phyloP scores from a whole-genome alignment of 2,888 invertebrate species.

The Protodeltote pygarga region DNA sequence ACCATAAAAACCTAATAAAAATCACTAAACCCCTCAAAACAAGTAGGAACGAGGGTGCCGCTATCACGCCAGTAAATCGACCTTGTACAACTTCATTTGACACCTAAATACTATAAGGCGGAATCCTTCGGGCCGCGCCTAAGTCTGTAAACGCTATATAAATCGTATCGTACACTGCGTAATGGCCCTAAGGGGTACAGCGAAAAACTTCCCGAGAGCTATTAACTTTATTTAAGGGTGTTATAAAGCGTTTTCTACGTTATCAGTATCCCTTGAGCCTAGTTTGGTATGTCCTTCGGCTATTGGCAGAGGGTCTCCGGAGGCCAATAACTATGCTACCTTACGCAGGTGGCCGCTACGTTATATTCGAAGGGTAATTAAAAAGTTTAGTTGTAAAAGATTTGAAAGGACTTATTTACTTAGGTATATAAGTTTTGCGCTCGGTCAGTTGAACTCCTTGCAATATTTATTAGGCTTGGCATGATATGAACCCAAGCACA shows the following conservation, averaged over 20 bases:
- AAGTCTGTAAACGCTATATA: conserved; percentile 81
- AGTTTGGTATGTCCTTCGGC: conserved; percentile 71
- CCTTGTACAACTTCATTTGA: conserved; percentile 74
- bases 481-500: too few species aligned
- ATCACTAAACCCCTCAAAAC: conserved; percentile 45
- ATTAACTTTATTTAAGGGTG: conserved; percentile 85
- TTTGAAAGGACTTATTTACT: conserved; percentile 29
- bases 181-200: conserved; percentile 80
- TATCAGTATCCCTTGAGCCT: conserved; percentile 78
- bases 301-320: conserved; percentile 63
- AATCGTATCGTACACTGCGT: conserved; percentile 80
- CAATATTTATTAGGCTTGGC: conserved; percentile 17
- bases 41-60: conserved; percentile 51
- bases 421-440: conserved; percentile 12
- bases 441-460: conserved; percentile 10
- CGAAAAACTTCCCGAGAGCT: conserved; percentile 82
- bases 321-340: conserved; percentile 53
- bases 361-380: conserved; percentile 50
- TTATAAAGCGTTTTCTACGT: conserved; percentile 83
- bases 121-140: conserved; percentile 66
- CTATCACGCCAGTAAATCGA: conserved; percentile 72
- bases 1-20: conserved; percentile 40
- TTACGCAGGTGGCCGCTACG: conserved; percentile 44
- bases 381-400: conserved; percentile 42
- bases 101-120: conserved; percentile 72